Conservation (phyloP, 1,140 invertebrate species). For the Spodoptera litura region DNA sequence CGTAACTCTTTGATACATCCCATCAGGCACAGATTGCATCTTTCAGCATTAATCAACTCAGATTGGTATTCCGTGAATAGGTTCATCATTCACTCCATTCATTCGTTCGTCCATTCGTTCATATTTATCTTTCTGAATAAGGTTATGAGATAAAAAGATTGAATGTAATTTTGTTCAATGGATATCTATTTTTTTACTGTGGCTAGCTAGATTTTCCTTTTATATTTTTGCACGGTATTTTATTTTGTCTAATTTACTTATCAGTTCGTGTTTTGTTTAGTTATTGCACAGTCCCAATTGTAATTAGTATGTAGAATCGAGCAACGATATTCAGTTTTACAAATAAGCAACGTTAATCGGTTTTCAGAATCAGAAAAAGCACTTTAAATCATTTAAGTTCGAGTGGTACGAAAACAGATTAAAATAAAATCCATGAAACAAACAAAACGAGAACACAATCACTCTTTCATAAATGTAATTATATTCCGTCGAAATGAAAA, state of each 20-base stretch:
- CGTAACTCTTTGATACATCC: background rate
- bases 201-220: too few relatives aligned
- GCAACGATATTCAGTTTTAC: too few relatives aligned
- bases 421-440: background rate
- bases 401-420: background rate
- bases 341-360: too few relatives aligned
- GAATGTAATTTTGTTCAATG: too few relatives aligned
- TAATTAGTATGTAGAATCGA: too few relatives aligned
- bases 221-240: too few relatives aligned
- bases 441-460: background rate
- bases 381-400: background rate
- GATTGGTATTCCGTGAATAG: slow-evolving; percentile 2
- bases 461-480: background rate
- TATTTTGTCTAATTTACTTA: too few relatives aligned
- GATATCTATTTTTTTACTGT: too few relatives aligned
- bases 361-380: background rate
- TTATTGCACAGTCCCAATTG: too few relatives aligned
- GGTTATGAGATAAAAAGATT: too few relatives aligned
- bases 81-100: background rate
- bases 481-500: slow-evolving; percentile 14
- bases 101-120: background rate
- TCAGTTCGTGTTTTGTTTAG: too few relatives aligned
- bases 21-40: background rate
- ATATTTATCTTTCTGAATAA: background rate
- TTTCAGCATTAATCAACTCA: slow-evolving; percentile 13